Evolutionary conservation across 2,888 invertebrate genomes (phyloP).

Genomic region (Galeruca laticollis): DNA sequence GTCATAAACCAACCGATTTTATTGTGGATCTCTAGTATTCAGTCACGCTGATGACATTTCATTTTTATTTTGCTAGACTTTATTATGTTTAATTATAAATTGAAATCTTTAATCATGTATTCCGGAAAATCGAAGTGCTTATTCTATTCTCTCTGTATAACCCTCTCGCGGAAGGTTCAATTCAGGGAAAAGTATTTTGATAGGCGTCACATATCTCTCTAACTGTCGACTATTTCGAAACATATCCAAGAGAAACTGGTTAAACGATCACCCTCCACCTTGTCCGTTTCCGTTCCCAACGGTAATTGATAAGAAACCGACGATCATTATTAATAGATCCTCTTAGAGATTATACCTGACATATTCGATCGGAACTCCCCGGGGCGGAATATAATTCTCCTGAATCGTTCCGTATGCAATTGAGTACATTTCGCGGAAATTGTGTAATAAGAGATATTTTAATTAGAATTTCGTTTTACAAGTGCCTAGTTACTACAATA

Average conservation of each 20-base stretch:
- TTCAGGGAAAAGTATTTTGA: neutral
- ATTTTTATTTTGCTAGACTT: too few species aligned
- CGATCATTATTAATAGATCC: slow-evolving; percentile 52
- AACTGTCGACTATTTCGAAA: neutral
- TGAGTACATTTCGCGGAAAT: slow-evolving; percentile 9
- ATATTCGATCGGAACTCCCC: slow-evolving; percentile 51
- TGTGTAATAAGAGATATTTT: neutral
- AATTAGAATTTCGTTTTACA: too few species aligned
- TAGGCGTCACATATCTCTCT: slow-evolving; percentile 10
- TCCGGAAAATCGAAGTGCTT: too few species aligned
- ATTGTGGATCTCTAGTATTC: too few species aligned
- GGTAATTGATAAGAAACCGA: slow-evolving; percentile 49
- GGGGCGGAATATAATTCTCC: slow-evolving; percentile 46
- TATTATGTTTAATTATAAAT: too few species aligned
- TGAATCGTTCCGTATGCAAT: slow-evolving; percentile 19
- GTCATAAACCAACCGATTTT: too few species aligned
- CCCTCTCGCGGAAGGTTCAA: neutral
- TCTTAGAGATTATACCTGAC: slow-evolving; percentile 49
- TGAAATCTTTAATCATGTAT: too few species aligned
- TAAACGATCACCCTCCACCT: slow-evolving; percentile 15
- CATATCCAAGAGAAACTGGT: slow-evolving; percentile 12
- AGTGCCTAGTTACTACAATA: too few species aligned
- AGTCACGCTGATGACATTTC: too few species aligned
- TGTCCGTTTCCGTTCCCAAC: slow-evolving; percentile 30
- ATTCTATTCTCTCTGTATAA: neutral